Conservation (phyloP, 2,888 invertebrate genomes). For the Pherbina coryleti region DNA sequence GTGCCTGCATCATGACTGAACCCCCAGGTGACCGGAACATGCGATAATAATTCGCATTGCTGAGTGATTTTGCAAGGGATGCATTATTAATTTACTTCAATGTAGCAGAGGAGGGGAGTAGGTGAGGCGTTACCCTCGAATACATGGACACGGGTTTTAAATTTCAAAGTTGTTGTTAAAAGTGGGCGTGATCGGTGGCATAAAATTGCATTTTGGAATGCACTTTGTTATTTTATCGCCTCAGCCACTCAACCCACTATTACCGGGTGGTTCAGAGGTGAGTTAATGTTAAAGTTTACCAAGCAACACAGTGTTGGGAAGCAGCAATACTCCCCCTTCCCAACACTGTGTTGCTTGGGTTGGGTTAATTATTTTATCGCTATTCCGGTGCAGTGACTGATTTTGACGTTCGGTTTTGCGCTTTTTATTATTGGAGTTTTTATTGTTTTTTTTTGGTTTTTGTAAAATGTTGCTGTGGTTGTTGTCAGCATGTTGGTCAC, state of each 20-base stretch:
- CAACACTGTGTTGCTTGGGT: neutral
- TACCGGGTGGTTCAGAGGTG: neutral
- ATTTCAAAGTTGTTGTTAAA: constrained; percentile 15
- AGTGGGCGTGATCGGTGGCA: constrained; percentile 37
- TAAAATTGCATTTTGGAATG: constrained; percentile 39
- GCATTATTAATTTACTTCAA: constrained; percentile 35
- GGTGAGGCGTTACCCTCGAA: neutral
- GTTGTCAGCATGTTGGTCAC: constrained; percentile 13
- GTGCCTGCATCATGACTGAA: neutral
- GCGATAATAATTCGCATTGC: constrained; percentile 42
- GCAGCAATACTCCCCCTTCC: too few relatives aligned
- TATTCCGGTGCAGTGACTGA: constrained; percentile 36
- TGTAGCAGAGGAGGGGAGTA: neutral
- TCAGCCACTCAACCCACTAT: too few relatives aligned
- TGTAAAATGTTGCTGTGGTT: neutral
- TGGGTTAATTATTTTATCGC: constrained; percentile 44
- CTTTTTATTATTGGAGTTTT: constrained; percentile 15
- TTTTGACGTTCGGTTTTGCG: constrained; percentile 25
- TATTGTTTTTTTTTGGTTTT: neutral
- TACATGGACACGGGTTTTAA: constrained; percentile 8
- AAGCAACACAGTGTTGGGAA: too few relatives aligned
- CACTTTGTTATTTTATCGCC: constrained; percentile 26
- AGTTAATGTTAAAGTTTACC: too few relatives aligned
- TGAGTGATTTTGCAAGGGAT: constrained; percentile 44
- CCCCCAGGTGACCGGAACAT: constrained; percentile 30